These are phyloP conservation scores for Coreius guichenoti DNA, from an alignment of 2,797 vertebrate species.

Conservation along the genomic window DNA sequence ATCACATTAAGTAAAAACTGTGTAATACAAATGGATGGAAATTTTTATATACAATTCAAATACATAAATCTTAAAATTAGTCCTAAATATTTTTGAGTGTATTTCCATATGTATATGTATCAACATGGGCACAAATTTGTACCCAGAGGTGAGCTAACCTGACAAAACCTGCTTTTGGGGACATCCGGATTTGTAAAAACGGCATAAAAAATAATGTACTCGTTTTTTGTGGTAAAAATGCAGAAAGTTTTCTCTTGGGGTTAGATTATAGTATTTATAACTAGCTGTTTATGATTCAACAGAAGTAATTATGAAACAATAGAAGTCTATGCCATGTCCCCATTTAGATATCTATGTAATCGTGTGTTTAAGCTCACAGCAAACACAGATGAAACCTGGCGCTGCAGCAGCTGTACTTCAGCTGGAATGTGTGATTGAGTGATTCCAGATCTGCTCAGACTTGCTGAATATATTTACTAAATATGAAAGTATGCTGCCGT, in stretches of 20 bases:
- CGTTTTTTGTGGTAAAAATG: neutral
- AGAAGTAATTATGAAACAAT: neutral
- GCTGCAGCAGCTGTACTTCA: neutral
- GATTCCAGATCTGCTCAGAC: slow-evolving; percentile 38
- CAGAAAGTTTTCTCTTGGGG: neutral
- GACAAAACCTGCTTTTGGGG: neutral
- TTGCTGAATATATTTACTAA: slow-evolving; percentile 39
- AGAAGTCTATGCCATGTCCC: neutral
- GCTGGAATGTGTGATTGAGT: slow-evolving; percentile 33
- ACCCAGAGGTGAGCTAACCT: neutral
- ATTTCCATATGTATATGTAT: neutral
- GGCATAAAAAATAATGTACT: neutral
- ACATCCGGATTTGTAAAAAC: neutral
- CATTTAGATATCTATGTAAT: neutral
- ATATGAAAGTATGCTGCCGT: slow-evolving; percentile 25
- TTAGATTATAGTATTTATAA: neutral
- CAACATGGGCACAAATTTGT: neutral
- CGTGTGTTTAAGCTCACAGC: neutral
- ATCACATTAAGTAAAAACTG: neutral
- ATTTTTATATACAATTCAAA: neutral
- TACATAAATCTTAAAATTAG: neutral
- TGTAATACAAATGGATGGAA: neutral
- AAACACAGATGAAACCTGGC: neutral
- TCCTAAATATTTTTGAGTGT: neutral
- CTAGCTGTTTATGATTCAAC: neutral